A percentile compares a stretch with the other conserved stretches of the same genome.
These are phyloP conservation scores for Tachina grossa DNA, from an alignment of 2,888 invertebrate genomes.

Conservation along the genomic window DNA sequence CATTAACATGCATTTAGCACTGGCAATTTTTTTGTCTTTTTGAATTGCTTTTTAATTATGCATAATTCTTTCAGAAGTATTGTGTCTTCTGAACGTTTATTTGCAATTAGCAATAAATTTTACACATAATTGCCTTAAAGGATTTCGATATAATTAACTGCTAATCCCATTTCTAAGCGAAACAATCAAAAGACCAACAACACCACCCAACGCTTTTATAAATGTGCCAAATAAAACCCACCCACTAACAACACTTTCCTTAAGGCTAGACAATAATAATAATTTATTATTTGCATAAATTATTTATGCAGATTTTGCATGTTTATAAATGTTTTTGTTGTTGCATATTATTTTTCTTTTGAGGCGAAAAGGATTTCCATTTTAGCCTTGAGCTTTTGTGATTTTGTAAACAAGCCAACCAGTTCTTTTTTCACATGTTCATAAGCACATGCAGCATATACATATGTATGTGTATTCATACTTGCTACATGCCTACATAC, in stretches of 20 bases:
- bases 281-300: slow-evolving; percentile 57
- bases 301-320: slow-evolving; percentile 26
- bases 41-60: slow-evolving; percentile 4
- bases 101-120: slow-evolving; percentile 68
- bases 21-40: neutral
- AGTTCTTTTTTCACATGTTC: slow-evolving; percentile 19
- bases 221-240: too few species aligned
- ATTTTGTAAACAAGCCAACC: slow-evolving; percentile 61
- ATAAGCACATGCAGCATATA: neutral
- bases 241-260: slow-evolving; percentile 9
- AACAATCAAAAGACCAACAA: slow-evolving; percentile 24
- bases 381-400: slow-evolving; percentile 61
- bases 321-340: slow-evolving; percentile 5
- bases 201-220: neutral
- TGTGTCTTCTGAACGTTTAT: slow-evolving; percentile 28
- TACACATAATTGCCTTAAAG: slow-evolving; percentile 34
- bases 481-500: too few species aligned
- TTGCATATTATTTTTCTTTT: slow-evolving; percentile 17
- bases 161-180: slow-evolving; percentile 38
- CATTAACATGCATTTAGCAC: neutral
- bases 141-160: slow-evolving; percentile 46
- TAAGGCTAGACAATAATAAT: slow-evolving; percentile 49
- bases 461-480: too few species aligned
- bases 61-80: neutral
- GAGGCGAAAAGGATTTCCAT: slow-evolving; percentile 41